Evolutionary conservation across 1,140 invertebrate species (phyloP).

Genomic region (Leucophenga varia): DNA sequence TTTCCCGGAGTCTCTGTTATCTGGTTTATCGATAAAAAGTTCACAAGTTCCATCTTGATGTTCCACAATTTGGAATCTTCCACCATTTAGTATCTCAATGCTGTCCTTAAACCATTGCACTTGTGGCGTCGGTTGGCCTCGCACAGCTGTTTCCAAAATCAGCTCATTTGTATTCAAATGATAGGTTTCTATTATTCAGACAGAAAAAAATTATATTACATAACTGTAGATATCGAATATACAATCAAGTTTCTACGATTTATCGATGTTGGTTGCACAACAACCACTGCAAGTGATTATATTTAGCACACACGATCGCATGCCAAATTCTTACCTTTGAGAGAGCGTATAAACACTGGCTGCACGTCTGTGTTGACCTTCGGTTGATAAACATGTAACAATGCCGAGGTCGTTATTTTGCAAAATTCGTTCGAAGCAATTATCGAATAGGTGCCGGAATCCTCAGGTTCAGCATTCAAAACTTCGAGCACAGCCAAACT

Average conservation of each 20-base stretch:
- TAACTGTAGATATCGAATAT: no score
- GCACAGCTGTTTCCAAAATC: constrained; percentile 60
- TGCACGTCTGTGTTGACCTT: constrained; percentile 45
- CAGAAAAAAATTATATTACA: no score
- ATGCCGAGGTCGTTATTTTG: constrained; percentile 58
- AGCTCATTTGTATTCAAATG: constrained; percentile 51
- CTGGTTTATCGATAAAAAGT: constrained; percentile 45
- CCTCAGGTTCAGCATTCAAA: constrained; percentile 38
- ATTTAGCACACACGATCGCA: no score
- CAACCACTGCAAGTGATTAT: no score
- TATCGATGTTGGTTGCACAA: no score
- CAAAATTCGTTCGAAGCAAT: constrained; percentile 59
- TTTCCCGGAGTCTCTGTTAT: constrained; percentile 46
- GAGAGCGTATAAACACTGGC: constrained; percentile 48
- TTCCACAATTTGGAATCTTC: constrained; percentile 35
- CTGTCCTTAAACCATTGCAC: constrained; percentile 85
- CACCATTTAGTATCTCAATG: constrained; percentile 57
- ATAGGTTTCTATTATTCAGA: constrained; percentile 54
- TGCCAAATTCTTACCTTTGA: constrained; percentile 48
- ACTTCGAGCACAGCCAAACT: constrained; percentile 61
- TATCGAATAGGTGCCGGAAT: constrained; percentile 58
- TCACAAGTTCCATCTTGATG: constrained; percentile 48
- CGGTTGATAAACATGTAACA: constrained; percentile 57
- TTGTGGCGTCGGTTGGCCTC: constrained; percentile 75
- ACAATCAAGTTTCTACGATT: no score